A percentile compares a stretch with the other conserved stretches of the same genome.
Evolutionary conservation across 1,140 invertebrate genomes (phyloP).

Genomic region (Melitaea cinxia): DNA sequence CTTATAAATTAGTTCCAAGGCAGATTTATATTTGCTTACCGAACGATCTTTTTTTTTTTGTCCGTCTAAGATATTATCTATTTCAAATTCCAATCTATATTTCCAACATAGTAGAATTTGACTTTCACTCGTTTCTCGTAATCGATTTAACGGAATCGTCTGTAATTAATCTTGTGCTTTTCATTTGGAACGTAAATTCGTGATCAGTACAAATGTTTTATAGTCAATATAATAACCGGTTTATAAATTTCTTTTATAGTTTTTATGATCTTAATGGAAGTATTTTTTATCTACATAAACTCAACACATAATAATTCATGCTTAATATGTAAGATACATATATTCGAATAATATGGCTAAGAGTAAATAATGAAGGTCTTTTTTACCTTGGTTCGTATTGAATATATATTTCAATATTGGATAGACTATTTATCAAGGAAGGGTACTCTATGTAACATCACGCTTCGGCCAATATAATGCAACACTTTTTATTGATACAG

Average conservation of each 20-base stretch:
- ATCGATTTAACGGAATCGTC: slow-evolving; percentile 43
- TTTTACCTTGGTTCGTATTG: too few relatives aligned
- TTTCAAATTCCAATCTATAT: slow-evolving; percentile 26
- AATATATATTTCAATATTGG: too few relatives aligned
- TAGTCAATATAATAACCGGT: neutral
- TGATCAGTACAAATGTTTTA: neutral
- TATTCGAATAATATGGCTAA: too few relatives aligned
- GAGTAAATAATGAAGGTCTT: too few relatives aligned
- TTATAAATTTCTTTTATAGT: neutral
- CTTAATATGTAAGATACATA: too few relatives aligned
- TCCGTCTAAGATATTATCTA: slow-evolving; percentile 29
- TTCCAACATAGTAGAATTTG: slow-evolving; percentile 24
- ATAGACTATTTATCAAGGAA: too few relatives aligned
- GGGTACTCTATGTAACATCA: too few relatives aligned
- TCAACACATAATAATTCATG: too few relatives aligned
- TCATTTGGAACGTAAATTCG: slow-evolving; percentile 10
- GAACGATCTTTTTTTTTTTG: slow-evolving; percentile 18
- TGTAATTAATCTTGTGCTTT: slow-evolving; percentile 9
- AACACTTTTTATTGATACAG: too few relatives aligned
- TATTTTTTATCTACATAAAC: too few relatives aligned
- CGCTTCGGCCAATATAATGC: too few relatives aligned
- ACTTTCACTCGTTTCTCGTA: slow-evolving; percentile 37
- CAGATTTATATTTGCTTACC: slow-evolving; percentile 6
- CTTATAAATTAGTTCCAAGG: slow-evolving; percentile 7
- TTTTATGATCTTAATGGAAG: too few relatives aligned